Evolutionary conservation across 1,140 invertebrate genomes (phyloP).

Genomic region (Hypsibius dujardini): DNA sequence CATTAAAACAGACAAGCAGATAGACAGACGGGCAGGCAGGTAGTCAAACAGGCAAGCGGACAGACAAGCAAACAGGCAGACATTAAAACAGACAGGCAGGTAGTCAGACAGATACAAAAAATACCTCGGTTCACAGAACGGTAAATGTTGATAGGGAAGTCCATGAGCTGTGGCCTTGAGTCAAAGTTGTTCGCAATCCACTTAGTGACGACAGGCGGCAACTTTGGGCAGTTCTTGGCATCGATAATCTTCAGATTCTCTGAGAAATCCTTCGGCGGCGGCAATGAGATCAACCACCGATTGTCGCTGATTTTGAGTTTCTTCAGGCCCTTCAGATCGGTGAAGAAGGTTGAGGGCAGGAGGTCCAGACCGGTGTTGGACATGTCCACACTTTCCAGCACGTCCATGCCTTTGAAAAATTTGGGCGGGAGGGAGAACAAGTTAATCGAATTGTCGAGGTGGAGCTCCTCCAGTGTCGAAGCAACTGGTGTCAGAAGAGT

Average conservation of each 20-base stretch:
- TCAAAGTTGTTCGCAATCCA: conserved; percentile 7
- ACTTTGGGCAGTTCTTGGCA: conserved; percentile 2
- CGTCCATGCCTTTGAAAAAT: conserved; percentile 2
- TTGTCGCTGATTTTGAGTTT: conserved; percentile 12
- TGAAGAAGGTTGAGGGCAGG: conserved; percentile 1
- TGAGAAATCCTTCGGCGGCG: not conserved
- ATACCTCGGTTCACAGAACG: conserved; percentile 8
- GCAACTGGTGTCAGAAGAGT: not conserved
- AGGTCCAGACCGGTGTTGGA: conserved; percentile 12
- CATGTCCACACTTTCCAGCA: not conserved
- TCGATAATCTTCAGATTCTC: not conserved
- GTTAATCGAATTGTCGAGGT: not conserved
- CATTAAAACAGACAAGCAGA: not conserved
- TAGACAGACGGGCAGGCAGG: not conserved
- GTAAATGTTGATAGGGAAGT: conserved; percentile 15
- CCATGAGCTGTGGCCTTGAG: not conserved
- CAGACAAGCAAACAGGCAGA: not conserved
- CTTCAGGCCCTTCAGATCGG: not conserved
- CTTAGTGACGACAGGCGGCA: not conserved
- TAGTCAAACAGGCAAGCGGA: not conserved
- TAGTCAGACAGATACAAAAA: not conserved
- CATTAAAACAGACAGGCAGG: no score
- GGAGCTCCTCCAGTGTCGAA: conserved; percentile 8
- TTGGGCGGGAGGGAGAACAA: not conserved
- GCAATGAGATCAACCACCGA: not conserved